Percentiles rank a stretch among this genome's conserved stretches.
Evolutionary conservation across 2,888 invertebrate genomes (phyloP).

Genomic region (Drosophila mercatorum): DNA sequence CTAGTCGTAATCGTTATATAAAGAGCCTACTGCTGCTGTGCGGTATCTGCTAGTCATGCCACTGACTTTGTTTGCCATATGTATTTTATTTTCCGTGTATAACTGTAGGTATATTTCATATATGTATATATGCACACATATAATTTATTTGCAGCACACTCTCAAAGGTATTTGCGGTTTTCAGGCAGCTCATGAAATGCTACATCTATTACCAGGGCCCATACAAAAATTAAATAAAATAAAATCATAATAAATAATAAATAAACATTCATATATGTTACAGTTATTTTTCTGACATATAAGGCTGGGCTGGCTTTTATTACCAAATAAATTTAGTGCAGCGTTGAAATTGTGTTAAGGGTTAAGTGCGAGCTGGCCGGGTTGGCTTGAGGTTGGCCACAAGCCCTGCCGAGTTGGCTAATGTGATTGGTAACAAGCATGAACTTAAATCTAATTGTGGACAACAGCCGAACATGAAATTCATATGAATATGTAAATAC

Average conservation of each 20-base stretch:
- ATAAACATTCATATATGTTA: not conserved
- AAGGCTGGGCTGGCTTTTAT: too few relatives aligned
- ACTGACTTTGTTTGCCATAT: not conserved
- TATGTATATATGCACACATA: not conserved
- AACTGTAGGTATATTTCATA: not conserved
- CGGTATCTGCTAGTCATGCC: not conserved
- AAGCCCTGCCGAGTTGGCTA: not conserved
- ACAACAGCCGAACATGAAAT: too few relatives aligned
- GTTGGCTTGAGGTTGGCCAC: not conserved
- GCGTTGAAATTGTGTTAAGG: not conserved
- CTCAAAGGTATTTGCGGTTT: constrained; percentile 1
- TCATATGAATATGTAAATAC: not conserved
- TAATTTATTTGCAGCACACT: constrained; percentile 1
- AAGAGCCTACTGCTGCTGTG: too few relatives aligned
- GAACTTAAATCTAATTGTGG: too few relatives aligned
- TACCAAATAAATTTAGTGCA: too few relatives aligned
- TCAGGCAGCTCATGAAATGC: not conserved
- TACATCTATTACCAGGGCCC: too few relatives aligned
- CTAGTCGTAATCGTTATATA: too few relatives aligned
- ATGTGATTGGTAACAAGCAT: not conserved
- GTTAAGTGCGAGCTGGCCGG: not conserved
- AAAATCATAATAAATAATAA: not conserved
- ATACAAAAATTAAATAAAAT: not conserved
- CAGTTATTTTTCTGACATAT: not conserved
- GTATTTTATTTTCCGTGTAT: too few relatives aligned